Evolutionary conservation across 2,888 invertebrate species (phyloP).

Genomic region (Elaeidobius kamerunicus): DNA sequence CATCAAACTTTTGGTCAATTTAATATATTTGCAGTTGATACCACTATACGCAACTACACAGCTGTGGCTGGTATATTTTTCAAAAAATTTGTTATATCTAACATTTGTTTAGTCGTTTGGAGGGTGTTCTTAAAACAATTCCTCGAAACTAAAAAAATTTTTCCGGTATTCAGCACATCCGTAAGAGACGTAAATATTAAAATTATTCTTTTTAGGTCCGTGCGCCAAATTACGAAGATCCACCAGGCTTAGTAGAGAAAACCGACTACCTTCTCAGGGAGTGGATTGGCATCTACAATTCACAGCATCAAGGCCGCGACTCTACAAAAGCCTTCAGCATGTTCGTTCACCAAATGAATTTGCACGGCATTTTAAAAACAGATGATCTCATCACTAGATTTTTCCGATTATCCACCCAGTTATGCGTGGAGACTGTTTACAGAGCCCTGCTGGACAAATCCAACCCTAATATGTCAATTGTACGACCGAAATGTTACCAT

Average conservation of each 20-base stretch:
- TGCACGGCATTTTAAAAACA: constrained; percentile 92
- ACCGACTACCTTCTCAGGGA: constrained; percentile 92
- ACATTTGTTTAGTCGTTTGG: too few species aligned
- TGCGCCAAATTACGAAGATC: constrained; percentile 87
- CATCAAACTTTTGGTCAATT: too few species aligned
- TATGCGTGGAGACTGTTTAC: constrained; percentile 94
- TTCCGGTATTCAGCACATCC: too few species aligned
- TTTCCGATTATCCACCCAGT: constrained; percentile 93
- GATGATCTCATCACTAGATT: constrained; percentile 97
- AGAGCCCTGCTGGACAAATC: constrained; percentile 74
- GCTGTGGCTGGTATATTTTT: too few species aligned
- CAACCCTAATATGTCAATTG: constrained; percentile 55
- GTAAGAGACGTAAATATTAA: too few species aligned
- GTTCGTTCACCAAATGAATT: constrained; percentile 96
- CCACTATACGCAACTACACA: too few species aligned
- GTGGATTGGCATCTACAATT: constrained; percentile 85
- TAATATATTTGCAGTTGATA: too few species aligned
- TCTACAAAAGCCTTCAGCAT: constrained; percentile 87
- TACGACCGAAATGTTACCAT: constrained; percentile 90
- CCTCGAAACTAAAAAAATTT: too few species aligned
- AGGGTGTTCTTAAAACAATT: too few species aligned
- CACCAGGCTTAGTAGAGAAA: constrained; percentile 90
- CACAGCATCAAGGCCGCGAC: constrained; percentile 75
- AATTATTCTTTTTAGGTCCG: constrained; percentile 64
- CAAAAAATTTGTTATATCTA: too few species aligned